Evolutionary conservation across 2,797 vertebrate species (phyloP).

Genomic region (Notolabrus celidotus): DNA sequence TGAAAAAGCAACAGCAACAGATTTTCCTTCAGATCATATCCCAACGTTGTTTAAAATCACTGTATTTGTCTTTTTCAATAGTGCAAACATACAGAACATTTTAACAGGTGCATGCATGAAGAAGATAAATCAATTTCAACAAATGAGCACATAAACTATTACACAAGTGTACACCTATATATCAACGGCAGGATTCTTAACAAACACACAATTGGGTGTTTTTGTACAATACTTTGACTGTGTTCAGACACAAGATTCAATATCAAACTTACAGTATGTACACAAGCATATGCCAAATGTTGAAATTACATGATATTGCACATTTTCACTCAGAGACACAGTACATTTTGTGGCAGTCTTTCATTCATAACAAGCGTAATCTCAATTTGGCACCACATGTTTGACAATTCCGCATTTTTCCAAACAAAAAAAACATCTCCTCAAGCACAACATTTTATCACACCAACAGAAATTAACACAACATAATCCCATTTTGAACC

Average conservation of each 20-base stretch:
- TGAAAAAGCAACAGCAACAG: conserved; percentile 56
- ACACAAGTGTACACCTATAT: conserved; percentile 53
- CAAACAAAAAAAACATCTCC: conserved; percentile 24
- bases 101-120: conserved; percentile 70
- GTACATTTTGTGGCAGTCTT: conserved; percentile 44
- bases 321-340: conserved; percentile 51
- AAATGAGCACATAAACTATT: conserved; percentile 48
- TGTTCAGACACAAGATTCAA: conserved; percentile 62
- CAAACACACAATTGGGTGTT: conserved; percentile 61
- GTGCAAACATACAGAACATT: conserved; percentile 61
- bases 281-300: conserved; percentile 59
- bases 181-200: conserved; percentile 44
- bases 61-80: conserved; percentile 39
- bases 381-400: conserved; percentile 37
- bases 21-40: conserved; percentile 31
- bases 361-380: conserved; percentile 48
- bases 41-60: conserved; percentile 45
- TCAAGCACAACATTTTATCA: conserved; percentile 48
- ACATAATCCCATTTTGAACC: conserved; percentile 33
- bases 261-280: conserved; percentile 67
- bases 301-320: conserved; percentile 45
- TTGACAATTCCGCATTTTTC: conserved; percentile 28
- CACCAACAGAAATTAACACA: conserved; percentile 50
- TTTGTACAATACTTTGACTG: conserved; percentile 57
- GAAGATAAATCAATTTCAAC: conserved; percentile 43